Conservation (phyloP, 2,797 vertebrate genomes). For the Coilia nasus region DNA sequence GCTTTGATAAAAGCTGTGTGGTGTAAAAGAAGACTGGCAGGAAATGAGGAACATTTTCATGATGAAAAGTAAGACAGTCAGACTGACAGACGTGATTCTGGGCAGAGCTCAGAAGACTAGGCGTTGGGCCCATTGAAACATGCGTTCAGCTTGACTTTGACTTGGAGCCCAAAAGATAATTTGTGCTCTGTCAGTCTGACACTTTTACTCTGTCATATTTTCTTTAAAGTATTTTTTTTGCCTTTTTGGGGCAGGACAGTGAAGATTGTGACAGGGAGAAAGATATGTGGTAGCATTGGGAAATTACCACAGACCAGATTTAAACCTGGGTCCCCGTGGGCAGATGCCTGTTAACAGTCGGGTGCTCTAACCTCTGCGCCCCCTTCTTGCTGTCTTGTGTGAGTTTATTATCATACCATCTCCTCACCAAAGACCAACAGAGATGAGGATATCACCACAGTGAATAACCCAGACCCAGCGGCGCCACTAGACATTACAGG, state of each 20-base stretch:
- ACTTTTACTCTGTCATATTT: no score
- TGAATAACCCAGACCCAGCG: neutral
- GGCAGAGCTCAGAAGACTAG: neutral
- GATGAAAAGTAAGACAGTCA: no score
- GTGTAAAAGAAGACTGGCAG: neutral
- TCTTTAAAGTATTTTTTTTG: no score
- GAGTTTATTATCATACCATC: neutral
- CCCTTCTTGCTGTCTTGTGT: neutral
- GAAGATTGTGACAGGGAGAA: no score
- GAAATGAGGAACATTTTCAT: neutral
- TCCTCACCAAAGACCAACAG: neutral
- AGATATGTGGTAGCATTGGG: no score
- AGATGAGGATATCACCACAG: neutral
- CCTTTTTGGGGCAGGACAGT: no score
- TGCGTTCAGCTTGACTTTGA: no score
- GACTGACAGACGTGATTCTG: neutral
- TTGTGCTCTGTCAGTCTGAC: neutral
- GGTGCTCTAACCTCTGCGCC: no score
- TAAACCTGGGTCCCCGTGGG: no score
- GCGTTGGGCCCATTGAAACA: neutral
- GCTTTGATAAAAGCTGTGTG: neutral
- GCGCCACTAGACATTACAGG: no score
- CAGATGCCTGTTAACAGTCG: no score
- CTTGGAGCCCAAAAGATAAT: neutral
- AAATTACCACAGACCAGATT: no score